Evolutionary conservation across 2,113 vertebrate genomes (phyloP), one percentile per base, ranked within the genome.

Genomic region (Ctenodactylus gundi): DNA sequence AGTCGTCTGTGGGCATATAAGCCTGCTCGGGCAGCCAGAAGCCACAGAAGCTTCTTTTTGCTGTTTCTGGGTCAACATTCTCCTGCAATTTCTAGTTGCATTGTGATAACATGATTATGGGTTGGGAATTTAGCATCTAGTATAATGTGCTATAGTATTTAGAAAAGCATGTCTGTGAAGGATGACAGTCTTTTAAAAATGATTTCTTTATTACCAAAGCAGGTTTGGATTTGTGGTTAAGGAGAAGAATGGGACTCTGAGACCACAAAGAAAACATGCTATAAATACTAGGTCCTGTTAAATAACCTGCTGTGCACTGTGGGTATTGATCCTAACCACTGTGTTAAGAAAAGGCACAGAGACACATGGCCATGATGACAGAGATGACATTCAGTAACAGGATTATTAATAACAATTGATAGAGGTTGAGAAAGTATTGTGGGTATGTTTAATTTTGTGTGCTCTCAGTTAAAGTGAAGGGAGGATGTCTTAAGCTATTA

Each of bases 51-150:
- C 83, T 75, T 93, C 95, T 53, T 6, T 36, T 76, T 68, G 85
- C 68, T 65, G 67, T 94, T 96, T 96, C 83, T 96, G 94, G 96
- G 90, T 94, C 95, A 94, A 20, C 39, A 21, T 92, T 94, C 85
- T 92, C 51, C 84, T 88, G 84, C 58, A 81, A 0, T 91, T 90
- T 97, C 88, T 94, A 55, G 67, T 88, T 88, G 88, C 36, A 18
- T 34, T 73, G 77, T 65, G 77, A 46, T 90, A 85, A 67, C 17
- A 34, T 49, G 82, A 72, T 85, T 75, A 62, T 86, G 68, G 80
- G 53, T 49, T 81, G 75, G 72, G 77, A 67, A 87, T 89, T 93
- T 87, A 89, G 82, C 41, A 13, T 76, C 44, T 46, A 57, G 60
- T 25, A 41, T 70, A 75, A 12, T 72, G 83, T 88, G 78, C 14